phyloP scores from a whole-genome alignment of 30 jellyfish, hydroid and myxozoan genomes.

The Pelagia noctiluca region DNA sequence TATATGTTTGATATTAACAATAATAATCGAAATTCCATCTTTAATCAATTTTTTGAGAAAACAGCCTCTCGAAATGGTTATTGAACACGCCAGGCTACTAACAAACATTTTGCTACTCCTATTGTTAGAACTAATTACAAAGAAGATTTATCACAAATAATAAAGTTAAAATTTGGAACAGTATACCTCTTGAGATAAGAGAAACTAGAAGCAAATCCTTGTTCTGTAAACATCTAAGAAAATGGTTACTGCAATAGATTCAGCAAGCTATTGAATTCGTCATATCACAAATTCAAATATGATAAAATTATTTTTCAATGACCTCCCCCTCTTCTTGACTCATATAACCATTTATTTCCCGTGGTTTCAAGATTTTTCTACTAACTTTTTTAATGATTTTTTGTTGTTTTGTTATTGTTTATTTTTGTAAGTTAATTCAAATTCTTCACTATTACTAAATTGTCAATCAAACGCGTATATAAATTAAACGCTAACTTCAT shows the following conservation, averaged over 20 bases:
- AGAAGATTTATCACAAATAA: neutral
- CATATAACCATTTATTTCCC: neutral
- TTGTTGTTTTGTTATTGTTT: neutral
- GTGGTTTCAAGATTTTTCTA: neutral
- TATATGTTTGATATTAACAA: neutral
- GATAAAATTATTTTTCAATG: neutral
- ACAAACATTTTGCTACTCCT: too few relatives aligned
- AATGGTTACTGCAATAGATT: neutral
- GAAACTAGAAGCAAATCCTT: neutral
- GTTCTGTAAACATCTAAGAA: slow-evolving; percentile 2
- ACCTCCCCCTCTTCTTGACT: slow-evolving; percentile 1
- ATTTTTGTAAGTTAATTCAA: neutral
- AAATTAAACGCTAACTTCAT: slow-evolving; percentile 1
- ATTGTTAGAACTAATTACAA: too few relatives aligned
- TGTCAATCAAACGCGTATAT: neutral
- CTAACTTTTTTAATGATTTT: neutral
- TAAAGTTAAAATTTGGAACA: neutral
- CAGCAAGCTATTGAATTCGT: neutral
- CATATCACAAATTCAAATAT: neutral
- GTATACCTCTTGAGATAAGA: too few relatives aligned
- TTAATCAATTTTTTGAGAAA: too few relatives aligned
- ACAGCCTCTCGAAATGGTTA: too few relatives aligned
- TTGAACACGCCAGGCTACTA: too few relatives aligned
- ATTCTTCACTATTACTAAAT: neutral
- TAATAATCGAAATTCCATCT: too few relatives aligned